phyloP scores from a whole-genome alignment of 2,797 vertebrate genomes.

The Gastrophryne carolinensis region DNA sequence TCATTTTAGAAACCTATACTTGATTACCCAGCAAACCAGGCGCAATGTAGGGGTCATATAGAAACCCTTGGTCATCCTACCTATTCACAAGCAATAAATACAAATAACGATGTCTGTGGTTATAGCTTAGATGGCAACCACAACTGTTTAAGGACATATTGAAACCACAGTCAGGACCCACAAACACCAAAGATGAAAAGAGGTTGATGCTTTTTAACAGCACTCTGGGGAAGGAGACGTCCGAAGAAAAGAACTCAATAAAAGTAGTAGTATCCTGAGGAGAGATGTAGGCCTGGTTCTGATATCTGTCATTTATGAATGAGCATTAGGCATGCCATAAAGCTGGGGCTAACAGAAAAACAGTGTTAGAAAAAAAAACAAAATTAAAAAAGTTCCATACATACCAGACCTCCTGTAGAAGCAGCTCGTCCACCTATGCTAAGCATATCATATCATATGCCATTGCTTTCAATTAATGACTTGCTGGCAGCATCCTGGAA shows the following conservation, averaged over 20 bases:
- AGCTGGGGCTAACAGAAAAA: too few species aligned
- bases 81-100: constrained; percentile 3
- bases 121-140: neutral
- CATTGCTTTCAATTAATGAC: too few species aligned
- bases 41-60: too few species aligned
- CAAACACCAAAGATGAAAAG: constrained; percentile 27
- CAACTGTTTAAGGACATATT: neutral
- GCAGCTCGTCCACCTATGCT: too few species aligned
- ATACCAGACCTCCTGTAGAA: too few species aligned
- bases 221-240: constrained; percentile 8
- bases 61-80: neutral
- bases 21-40: too few species aligned
- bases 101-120: constrained; percentile 3
- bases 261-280: constrained; percentile 33
- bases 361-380: too few species aligned
- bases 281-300: constrained; percentile 23
- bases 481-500: too few species aligned
- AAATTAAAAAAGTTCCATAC: too few species aligned
- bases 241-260: constrained; percentile 1
- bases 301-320: constrained; percentile 72
- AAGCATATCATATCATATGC: too few species aligned
- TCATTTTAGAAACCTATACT: too few species aligned
- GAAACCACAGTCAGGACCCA: constrained; percentile 22
- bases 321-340: too few species aligned
- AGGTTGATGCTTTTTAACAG: neutral